Evolutionary conservation across 2,888 invertebrate species (phyloP).

Genomic region (Sesia bembeciformis): DNA sequence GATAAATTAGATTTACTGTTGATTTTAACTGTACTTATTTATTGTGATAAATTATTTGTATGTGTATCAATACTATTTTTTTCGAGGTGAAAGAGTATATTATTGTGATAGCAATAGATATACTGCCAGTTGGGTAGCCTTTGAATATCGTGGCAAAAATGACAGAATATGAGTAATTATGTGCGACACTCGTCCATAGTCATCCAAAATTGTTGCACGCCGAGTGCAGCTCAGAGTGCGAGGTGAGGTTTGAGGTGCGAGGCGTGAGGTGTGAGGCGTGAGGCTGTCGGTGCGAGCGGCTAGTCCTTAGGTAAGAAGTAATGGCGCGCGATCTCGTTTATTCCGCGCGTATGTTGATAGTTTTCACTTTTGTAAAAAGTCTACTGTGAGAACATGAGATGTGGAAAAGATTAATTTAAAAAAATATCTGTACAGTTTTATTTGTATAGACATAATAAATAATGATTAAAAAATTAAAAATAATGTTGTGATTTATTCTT

Average conservation of each 20-base stretch:
- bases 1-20: slow-evolving; percentile 21
- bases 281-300: slow-evolving; percentile 4
- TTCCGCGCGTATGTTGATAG: slow-evolving; percentile 70
- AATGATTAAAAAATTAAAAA: slow-evolving; percentile 71
- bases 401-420: slow-evolving; percentile 71
- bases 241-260: slow-evolving; percentile 1
- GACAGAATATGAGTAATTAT: slow-evolving; percentile 33
- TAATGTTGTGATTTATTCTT: slow-evolving; percentile 69
- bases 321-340: slow-evolving; percentile 54
- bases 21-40: slow-evolving; percentile 54
- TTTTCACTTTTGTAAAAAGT: slow-evolving; percentile 77
- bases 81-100: slow-evolving; percentile 29
- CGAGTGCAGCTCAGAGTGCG: not conserved
- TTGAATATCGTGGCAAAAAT: not conserved
- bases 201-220: slow-evolving; percentile 10
- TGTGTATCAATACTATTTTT: slow-evolving; percentile 8
- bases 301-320: slow-evolving; percentile 4
- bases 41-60: slow-evolving; percentile 29
- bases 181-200: slow-evolving; percentile 1
- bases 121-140: slow-evolving; percentile 31
- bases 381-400: slow-evolving; percentile 70
- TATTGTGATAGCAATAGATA: slow-evolving; percentile 6
- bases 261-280: slow-evolving; percentile 1
- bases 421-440: slow-evolving; percentile 76
- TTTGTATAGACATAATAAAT: slow-evolving; percentile 77